phyloP scores from a whole-genome alignment of 2,797 vertebrate species.

The Notamacropus eugenii region DNA sequence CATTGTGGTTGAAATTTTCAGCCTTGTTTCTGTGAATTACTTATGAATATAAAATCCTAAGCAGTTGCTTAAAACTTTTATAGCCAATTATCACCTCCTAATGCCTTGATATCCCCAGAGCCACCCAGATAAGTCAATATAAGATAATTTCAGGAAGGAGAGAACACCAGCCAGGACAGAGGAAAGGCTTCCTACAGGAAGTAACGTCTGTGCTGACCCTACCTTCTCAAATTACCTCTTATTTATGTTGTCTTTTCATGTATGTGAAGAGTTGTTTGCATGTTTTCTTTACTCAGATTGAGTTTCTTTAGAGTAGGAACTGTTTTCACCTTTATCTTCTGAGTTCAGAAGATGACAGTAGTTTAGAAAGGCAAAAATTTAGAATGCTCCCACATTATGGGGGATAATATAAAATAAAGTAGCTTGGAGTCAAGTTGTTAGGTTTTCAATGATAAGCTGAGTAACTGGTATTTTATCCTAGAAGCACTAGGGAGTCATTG shows the following conservation, averaged over 20 bases:
- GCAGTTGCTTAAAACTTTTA: neutral
- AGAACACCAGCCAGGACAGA: neutral
- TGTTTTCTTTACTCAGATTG: neutral
- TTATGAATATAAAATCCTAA: neutral
- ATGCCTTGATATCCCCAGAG: neutral
- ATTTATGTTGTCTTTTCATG: neutral
- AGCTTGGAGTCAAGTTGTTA: neutral
- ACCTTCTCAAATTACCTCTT: neutral
- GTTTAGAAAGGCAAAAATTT: neutral
- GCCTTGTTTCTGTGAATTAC: neutral
- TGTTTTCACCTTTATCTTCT: neutral
- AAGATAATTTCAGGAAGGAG: neutral
- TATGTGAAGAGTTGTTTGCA: neutral
- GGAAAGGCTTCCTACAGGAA: neutral
- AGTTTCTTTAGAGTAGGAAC: neutral
- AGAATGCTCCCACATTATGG: neutral
- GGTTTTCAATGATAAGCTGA: neutral
- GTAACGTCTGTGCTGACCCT: neutral
- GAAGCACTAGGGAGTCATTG: neutral
- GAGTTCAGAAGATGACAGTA: neutral
- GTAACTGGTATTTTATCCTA: neutral
- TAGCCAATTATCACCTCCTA: neutral
- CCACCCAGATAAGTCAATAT: neutral
- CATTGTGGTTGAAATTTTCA: neutral
- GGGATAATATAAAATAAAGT: neutral